These are phyloP conservation scores for Xestia ashworthii DNA, from an alignment of 2,888 invertebrate species.

Conservation along the genomic window DNA sequence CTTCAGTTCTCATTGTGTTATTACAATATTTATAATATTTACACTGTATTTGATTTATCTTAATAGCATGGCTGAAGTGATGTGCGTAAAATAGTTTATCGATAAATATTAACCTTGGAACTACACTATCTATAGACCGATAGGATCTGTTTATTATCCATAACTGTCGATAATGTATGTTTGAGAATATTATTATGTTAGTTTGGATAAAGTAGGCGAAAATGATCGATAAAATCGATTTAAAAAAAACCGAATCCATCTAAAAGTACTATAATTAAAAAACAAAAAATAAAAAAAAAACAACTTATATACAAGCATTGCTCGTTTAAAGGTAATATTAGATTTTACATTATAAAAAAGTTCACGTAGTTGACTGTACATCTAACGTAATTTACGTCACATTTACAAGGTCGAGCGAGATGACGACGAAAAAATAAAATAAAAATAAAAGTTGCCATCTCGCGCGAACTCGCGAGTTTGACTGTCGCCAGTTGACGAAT, in stretches of 20 bases:
- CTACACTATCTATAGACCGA: conserved; percentile 15
- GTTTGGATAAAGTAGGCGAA: background rate
- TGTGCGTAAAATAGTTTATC: conserved; percentile 38
- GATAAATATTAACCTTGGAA: conserved; percentile 21
- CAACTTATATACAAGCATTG: too few relatives aligned
- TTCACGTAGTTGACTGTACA: too few relatives aligned
- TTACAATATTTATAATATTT: conserved; percentile 9
- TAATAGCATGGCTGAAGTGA: background rate
- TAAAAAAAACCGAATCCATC: background rate
- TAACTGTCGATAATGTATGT: conserved; percentile 20
- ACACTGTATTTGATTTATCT: conserved; percentile 21
- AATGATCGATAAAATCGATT: fast-evolving
- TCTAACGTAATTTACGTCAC: too few relatives aligned
- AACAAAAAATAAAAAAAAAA: too few relatives aligned
- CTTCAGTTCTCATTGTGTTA: background rate
- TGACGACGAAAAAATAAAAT: too few relatives aligned
- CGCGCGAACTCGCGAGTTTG: too few relatives aligned
- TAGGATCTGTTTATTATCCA: conserved; percentile 19
- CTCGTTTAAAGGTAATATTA: too few relatives aligned
- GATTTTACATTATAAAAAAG: too few relatives aligned
- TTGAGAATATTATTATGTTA: conserved; percentile 1
- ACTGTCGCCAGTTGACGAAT: too few relatives aligned
- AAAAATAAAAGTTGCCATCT: too few relatives aligned
- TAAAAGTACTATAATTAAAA: too few relatives aligned
- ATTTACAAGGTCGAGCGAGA: too few relatives aligned